phyloP scores from a whole-genome alignment of 2,113 vertebrate genomes.

The Rostratula benghalensis region DNA sequence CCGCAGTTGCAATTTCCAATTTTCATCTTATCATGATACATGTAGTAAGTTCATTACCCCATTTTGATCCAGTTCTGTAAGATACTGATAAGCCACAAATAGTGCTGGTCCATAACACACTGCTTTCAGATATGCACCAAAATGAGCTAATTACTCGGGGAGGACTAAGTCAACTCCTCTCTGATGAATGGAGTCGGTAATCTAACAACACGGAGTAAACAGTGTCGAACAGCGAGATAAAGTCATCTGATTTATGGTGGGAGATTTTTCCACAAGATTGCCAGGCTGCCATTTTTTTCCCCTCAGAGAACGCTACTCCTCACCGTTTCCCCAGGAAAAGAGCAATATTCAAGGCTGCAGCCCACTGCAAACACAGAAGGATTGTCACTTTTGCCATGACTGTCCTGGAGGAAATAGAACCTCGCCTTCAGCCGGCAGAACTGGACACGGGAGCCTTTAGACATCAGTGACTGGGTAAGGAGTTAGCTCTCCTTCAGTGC shows the following conservation, averaged over 20 bases:
- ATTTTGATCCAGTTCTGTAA: conserved; percentile 32
- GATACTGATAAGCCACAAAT: not conserved
- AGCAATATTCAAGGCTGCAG: not conserved
- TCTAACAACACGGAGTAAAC: conserved; percentile 15
- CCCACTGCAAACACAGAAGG: not conserved
- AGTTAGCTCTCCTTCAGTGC: not conserved
- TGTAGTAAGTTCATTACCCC: conserved; percentile 5
- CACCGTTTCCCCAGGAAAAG: not conserved
- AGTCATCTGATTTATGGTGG: not conserved
- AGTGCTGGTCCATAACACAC: conserved; percentile 2
- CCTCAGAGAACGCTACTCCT: not conserved
- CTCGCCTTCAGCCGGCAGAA: not conserved
- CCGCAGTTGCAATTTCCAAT: not conserved
- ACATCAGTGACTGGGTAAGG: not conserved
- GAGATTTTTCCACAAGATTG: not conserved
- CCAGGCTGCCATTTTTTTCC: conserved; percentile 7
- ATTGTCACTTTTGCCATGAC: not conserved
- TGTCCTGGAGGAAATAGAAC: not conserved
- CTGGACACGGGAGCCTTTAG: not conserved
- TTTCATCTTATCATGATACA: not conserved
- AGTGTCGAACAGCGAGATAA: conserved; percentile 4
- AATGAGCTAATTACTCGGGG: conserved; percentile 39
- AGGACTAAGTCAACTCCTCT: not conserved
- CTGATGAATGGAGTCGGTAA: not conserved
- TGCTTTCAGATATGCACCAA: conserved; percentile 27